phyloP scores from a whole-genome alignment of 1,140 invertebrate genomes.

The Drosophila quadrilineata region DNA sequence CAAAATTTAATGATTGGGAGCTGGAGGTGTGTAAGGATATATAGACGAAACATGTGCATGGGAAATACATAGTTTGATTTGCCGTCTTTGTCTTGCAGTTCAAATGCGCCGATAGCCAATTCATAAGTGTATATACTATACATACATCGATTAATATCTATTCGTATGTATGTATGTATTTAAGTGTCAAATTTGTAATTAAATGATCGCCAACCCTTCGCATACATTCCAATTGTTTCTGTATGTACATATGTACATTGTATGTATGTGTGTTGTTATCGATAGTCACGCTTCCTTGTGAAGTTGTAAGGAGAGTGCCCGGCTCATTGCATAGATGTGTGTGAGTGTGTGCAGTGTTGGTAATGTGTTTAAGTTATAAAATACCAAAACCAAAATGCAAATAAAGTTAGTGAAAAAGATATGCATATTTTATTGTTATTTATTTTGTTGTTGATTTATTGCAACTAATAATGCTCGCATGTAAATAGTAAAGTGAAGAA shows the following conservation, averaged over 20 bases:
- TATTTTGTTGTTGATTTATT: conserved; percentile 38
- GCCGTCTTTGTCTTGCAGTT: conserved; percentile 13
- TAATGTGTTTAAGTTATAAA: not conserved
- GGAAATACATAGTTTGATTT: conserved; percentile 1
- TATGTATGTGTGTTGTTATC: not conserved
- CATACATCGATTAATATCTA: not conserved
- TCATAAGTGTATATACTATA: not conserved
- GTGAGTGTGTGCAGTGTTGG: conserved; percentile 3
- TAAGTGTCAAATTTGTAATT: not conserved
- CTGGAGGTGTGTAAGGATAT: not conserved
- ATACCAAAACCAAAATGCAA: conserved; percentile 30
- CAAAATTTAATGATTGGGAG: not conserved
- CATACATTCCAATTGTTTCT: conserved; percentile 9
- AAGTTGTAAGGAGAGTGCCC: not conserved
- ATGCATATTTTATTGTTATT: conserved; percentile 18
- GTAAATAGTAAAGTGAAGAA: conserved; percentile 14
- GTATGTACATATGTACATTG: not conserved
- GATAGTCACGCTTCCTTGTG: not conserved
- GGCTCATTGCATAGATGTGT: conserved; percentile 4
- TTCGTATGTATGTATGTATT: not conserved
- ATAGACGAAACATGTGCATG: conserved; percentile 16
- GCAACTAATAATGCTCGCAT: no score
- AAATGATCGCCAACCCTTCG: conserved; percentile 24
- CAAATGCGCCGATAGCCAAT: conserved; percentile 10
- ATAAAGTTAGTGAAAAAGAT: conserved; percentile 16